phyloP scores from a whole-genome alignment of 2,113 vertebrate species.

The Etheostoma cragini region DNA sequence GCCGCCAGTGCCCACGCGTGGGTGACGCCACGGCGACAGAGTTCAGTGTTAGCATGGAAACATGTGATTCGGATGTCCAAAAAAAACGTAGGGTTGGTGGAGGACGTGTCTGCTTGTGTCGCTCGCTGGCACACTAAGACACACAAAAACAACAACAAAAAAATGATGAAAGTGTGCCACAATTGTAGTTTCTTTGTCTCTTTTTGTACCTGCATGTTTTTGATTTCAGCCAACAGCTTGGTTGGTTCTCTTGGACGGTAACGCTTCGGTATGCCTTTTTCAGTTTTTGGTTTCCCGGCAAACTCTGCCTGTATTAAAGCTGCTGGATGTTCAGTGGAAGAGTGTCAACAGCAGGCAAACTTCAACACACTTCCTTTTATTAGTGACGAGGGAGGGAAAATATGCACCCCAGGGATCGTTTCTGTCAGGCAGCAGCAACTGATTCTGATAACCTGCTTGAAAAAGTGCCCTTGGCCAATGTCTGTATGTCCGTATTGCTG shows the following conservation, averaged over 20 bases:
- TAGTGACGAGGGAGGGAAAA: background rate
- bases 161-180: conserved; percentile 82
- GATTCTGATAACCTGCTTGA: conserved; percentile 55
- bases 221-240: conserved; percentile 49
- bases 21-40: conserved; percentile 45
- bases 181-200: conserved; percentile 56
- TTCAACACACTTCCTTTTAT: conserved; percentile 27
- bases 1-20: conserved; percentile 54
- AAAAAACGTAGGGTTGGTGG: background rate
- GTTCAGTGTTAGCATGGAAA: conserved; percentile 72
- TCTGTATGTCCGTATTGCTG: conserved; percentile 58
- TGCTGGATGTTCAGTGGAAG: conserved; percentile 47
- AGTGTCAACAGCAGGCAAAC: conserved; percentile 44
- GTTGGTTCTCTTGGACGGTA: conserved; percentile 51
- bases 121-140: conserved; percentile 36
- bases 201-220: conserved; percentile 80
- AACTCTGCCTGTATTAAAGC: conserved; percentile 55
- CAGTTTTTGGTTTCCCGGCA: conserved; percentile 37
- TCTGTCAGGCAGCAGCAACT: conserved; percentile 51
- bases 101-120: conserved; percentile 30
- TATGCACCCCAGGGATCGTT: conserved; percentile 45
- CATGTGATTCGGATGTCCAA: conserved; percentile 17
- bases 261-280: conserved; percentile 67
- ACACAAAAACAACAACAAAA: conserved; percentile 34
- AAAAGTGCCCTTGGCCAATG: conserved; percentile 80